Base-by-base conservation (phyloP, 2,888 invertebrate genomes). In the Phorcus lineatus region DNA sequence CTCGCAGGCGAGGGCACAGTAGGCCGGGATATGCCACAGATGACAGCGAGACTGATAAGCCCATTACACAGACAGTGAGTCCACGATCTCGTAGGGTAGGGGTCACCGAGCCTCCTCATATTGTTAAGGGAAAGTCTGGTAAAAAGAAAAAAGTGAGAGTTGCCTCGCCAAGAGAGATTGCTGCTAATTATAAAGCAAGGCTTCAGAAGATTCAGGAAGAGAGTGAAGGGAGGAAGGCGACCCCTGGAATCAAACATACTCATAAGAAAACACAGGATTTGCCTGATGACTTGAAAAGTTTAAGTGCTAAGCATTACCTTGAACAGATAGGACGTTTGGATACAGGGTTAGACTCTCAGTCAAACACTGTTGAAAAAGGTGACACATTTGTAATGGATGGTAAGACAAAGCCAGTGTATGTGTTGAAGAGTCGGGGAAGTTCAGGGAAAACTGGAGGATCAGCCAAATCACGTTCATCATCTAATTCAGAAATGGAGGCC, bases 301-400 rank as follows among this genome's bases (percentile, higher is more conserved):
- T 74, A 47, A 74, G 74, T 74, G 74, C 74, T 16, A 74, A 74
- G 22, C 74, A 74, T 74, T 74, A 74, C 52, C 74, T 74, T 19
- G 52, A 74, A 52, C n/a, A 53, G 74, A 74, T 52, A 53, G 52
- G 74, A 40, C 47, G 74, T 13, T 53, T 74, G 19, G 24, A 52
- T 36, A 24, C 74, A 7, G 74, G 28, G 24, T 24, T 24, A 28
- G 24, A 70, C 24, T 19, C 22, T n/a, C 13, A 53, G 53, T 70
- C 67, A 52, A 47, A 28, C 17, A 53, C 67, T 67, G 53, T 52
- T n/a, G 24, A 53, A 24, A 78, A n/a, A 24, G n/a, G 54, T n/a
- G 54, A 70, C 19, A n/a, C 53, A 52, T 24, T 22, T 24, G 47
- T 24, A n/a, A 74, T 74, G 74, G 47, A 47, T 47, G 52, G 22